Base-by-base conservation (phyloP, 35 echinoderm and acorn worm species). In the Eucidaris tribuloides region DNA sequence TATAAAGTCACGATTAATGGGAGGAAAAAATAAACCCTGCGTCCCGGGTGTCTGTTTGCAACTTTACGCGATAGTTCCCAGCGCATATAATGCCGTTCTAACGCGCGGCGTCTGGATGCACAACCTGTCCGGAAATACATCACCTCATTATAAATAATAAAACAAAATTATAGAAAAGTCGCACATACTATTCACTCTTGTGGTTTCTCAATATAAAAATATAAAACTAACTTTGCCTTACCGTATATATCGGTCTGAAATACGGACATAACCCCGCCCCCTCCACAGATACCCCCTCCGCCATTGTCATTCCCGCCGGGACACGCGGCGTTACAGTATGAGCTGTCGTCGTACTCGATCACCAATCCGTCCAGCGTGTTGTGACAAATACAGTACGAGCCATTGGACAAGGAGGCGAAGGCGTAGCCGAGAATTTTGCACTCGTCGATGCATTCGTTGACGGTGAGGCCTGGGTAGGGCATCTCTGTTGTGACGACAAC, bases 211-310 rank as follows among this genome's bases (percentile, higher is more conserved):
- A n/a, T n/a, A n/a, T n/a, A n/a, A n/a, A n/a, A n/a, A n/a, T n/a
- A n/a, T n/a, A n/a, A n/a, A n/a, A n/a, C n/a, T n/a, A n/a, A n/a
- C n/a, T n/a, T n/a, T n/a, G n/a, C n/a, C n/a, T 63, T 77, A 92
- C 90, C 79, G 27, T 70, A 58, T 42, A 59, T 20, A n/a, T 86
- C 58, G 13, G 43, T 82, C 25, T 82, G 83, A 60, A 81, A 92
- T 2, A 87, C 78, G 22, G 90, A 92, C 20, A 79, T 62, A 18
- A 45, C 56, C 1, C 32, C 32, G 18, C 45, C 84, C 5, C 90
- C 90, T 15, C 90, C 90, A 43, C 90, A 92, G n/a, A 82, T 66
- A 9, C 58, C n/a, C 22, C 90, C 90, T 17, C 62, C 61, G 20
- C 66, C 66, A 20, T 72, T 40, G 18, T 81, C 78, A 49, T 92